Conservation (phyloP, 2,113 vertebrate species). For the Dolichallabes microphthalmus region DNA sequence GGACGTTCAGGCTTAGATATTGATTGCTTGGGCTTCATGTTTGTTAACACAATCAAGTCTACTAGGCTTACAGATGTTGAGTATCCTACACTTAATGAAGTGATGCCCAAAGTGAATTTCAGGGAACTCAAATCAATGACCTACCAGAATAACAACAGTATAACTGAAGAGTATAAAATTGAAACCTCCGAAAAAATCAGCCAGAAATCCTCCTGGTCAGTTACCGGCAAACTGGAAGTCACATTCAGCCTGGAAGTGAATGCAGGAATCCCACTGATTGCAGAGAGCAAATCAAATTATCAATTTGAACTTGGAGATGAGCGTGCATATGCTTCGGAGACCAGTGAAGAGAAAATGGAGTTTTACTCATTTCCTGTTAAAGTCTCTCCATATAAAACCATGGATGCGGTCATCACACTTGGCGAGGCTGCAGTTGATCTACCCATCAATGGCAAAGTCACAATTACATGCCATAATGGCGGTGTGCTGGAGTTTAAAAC, state of each 20-base stretch:
- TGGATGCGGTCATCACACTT: conserved; percentile 28
- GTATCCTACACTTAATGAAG: conserved; percentile 42
- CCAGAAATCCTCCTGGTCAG: conserved; percentile 46
- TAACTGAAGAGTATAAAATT: neutral
- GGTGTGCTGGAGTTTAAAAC: conserved; percentile 18
- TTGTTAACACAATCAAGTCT: conserved; percentile 50
- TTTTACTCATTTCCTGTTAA: neutral
- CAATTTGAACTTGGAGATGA: neutral
- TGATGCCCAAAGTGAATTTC: conserved; percentile 1
- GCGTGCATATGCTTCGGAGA: neutral
- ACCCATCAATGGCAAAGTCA: conserved; percentile 47
- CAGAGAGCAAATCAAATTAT: neutral
- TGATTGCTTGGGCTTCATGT: conserved; percentile 47
- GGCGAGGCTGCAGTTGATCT: conserved; percentile 47
- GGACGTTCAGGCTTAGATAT: conserved; percentile 36
- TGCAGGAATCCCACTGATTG: conserved; percentile 39
- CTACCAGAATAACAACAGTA: conserved; percentile 22
- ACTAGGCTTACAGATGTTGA: conserved; percentile 5
- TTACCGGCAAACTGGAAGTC: neutral
- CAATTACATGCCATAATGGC: conserved; percentile 44
- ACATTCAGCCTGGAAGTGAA: conserved; percentile 27
- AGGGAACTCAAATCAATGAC: conserved; percentile 40
- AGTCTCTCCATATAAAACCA: conserved; percentile 36
- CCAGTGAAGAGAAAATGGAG: conserved; percentile 31
- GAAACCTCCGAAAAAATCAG: conserved; percentile 40